Percentiles rank a stretch among this genome's conserved stretches.
phyloP scores from a whole-genome alignment of 2,113 vertebrate species.

The Crotalus helleri region DNA sequence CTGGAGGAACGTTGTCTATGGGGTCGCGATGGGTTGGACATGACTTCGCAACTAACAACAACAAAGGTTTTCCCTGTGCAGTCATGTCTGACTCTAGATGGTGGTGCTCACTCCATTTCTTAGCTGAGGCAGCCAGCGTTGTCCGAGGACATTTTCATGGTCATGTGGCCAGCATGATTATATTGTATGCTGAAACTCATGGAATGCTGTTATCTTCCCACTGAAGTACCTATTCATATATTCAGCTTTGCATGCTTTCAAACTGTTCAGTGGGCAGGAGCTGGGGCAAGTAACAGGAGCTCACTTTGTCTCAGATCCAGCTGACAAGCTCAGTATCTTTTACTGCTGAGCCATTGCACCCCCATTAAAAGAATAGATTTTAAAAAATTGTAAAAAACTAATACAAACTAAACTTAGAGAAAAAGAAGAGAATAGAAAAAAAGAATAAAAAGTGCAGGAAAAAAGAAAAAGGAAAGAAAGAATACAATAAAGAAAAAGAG shows the following conservation, averaged over 20 bases:
- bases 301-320: not conserved
- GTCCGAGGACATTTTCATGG: not conserved
- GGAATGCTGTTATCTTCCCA: not conserved
- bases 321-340: no score
- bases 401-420: not conserved
- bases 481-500: not conserved
- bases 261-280: not conserved
- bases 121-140: not conserved
- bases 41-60: no score
- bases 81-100: no score
- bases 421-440: not conserved
- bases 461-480: not conserved
- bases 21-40: no score
- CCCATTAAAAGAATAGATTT: not conserved
- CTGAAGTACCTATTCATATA: not conserved
- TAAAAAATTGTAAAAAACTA: not conserved
- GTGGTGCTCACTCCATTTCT: not conserved
- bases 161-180: not conserved
- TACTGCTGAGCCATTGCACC: not conserved
- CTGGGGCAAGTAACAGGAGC: not conserved
- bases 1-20: no score
- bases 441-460: not conserved
- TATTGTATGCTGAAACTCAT: not conserved
- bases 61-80: no score
- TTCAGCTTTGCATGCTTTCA: not conserved